Percentiles rank a stretch among this genome's conserved stretches.
Conservation (phyloP, 2,888 invertebrate genomes). For the Metacarcinus magister region DNA sequence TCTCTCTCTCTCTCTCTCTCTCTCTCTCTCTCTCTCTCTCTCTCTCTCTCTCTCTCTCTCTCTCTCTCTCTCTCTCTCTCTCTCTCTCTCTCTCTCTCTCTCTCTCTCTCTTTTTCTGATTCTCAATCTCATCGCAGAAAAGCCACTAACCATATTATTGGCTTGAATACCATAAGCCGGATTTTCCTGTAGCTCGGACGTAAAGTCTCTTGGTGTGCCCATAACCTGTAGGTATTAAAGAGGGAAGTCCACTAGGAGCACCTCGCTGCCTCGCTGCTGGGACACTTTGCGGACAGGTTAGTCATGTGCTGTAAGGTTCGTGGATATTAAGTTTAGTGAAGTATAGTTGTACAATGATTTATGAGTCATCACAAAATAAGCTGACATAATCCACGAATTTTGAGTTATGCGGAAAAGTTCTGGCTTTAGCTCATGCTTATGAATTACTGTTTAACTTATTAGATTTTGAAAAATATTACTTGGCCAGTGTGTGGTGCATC, state of each 20-base stretch:
- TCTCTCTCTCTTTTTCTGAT: not conserved
- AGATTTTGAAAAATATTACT: not conserved
- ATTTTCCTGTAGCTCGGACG: not conserved
- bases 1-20: too few relatives aligned
- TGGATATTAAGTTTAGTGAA: too few relatives aligned
- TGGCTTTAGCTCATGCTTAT: too few relatives aligned
- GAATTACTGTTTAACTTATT: too few relatives aligned
- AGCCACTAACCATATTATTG: not conserved
- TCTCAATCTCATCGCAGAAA: not conserved
- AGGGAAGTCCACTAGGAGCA: not conserved
- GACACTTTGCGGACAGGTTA: not conserved
- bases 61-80: conserved; percentile 2
- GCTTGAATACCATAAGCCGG: not conserved
- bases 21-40: too few relatives aligned
- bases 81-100: conserved; percentile 2
- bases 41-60: not conserved
- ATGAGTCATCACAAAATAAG: too few relatives aligned
- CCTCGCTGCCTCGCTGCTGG: not conserved
- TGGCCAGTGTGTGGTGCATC: too few relatives aligned
- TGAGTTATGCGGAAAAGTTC: too few relatives aligned
- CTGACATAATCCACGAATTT: too few relatives aligned
- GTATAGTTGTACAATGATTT: too few relatives aligned
- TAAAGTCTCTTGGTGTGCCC: not conserved
- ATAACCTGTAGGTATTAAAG: not conserved
- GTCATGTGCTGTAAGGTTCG: too few relatives aligned